These are phyloP conservation scores for Scalopus aquaticus DNA, from an alignment of 2,113 vertebrate genomes.

Conservation along the genomic window DNA sequence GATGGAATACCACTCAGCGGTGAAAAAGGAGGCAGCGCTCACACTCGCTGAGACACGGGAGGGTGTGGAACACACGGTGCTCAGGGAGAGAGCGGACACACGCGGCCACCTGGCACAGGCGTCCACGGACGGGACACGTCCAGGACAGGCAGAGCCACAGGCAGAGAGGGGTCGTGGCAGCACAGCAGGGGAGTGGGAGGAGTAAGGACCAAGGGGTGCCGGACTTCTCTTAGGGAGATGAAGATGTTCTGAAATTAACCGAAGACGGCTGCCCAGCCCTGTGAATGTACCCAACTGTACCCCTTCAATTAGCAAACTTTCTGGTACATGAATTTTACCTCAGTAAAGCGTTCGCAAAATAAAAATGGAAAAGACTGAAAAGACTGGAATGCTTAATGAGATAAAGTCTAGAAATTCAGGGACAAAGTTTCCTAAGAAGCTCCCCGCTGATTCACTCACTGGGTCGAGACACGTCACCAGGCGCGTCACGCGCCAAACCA, in stretches of 20 bases:
- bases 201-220: not conserved
- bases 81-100: no score
- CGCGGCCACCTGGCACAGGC: no score
- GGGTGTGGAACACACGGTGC: not conserved
- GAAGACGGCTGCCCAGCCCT: not conserved
- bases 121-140: not conserved
- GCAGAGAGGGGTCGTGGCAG: no score
- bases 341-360: not conserved
- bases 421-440: not conserved
- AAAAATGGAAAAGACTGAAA: no score
- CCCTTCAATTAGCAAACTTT: not conserved
- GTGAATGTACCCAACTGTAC: no score
- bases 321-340: not conserved
- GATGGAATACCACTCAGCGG: not conserved
- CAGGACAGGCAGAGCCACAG: not conserved
- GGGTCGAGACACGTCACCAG: not conserved
- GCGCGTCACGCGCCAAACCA: not conserved
- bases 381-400: not conserved
- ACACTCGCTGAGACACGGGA: accelerated
- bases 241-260: not conserved
- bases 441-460: not conserved
- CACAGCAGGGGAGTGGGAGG: no score
- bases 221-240: not conserved
- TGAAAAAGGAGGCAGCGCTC: not conserved
- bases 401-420: not conserved